Base-by-base conservation (phyloP, 1,140 invertebrate genomes). In the Prorops nasuta region DNA sequence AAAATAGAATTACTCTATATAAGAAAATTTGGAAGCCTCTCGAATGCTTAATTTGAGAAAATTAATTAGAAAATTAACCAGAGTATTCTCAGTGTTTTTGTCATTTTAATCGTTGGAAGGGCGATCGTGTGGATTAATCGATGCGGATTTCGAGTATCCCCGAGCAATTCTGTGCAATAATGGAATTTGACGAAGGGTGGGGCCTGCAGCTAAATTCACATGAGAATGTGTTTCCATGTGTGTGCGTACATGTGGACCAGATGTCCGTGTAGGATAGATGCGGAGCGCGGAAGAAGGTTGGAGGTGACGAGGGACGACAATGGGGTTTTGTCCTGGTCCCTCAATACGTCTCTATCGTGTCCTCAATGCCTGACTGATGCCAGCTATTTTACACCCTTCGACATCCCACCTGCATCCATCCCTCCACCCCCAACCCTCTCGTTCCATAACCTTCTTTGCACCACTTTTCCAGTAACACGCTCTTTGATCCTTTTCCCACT, bases 301-400 rank as follows among this genome's bases (percentile, higher is more conserved):
- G 21, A 52, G 60, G 48, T 52, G 54, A 53, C 62, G 51, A 54
- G 47, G 34, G 24, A 28, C 53, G 36, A 71, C 67, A 71, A 69
- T 71, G 47, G 60, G 58, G 65, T 71, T 69, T 68, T 67, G 66
- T 68, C 63, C 66, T 42, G 36, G 40, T 52, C 56, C 53, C 62
- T 66, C 65, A 64, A 68, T 71, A 65, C 64, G 55, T 71, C 60
- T 69, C 65, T 67, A 71, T 71, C 46, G 54, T 47, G 45, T 60
- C 55, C 60, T 68, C 63, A 67, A 70, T 70, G 60, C 60, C 66
- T 68, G 67, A 70, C 66, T 58, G 56, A 70, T 70, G 63, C 58
- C 60, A 22, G 54, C 63, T 60, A 67, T 67, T 70, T 66, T 64
- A 56, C 55, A 65, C 44, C 56, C 58, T 51, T 58, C 45, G 42